Base-by-base conservation (phyloP, 2,888 invertebrate species). In the Hypomecis punctinalis region DNA sequence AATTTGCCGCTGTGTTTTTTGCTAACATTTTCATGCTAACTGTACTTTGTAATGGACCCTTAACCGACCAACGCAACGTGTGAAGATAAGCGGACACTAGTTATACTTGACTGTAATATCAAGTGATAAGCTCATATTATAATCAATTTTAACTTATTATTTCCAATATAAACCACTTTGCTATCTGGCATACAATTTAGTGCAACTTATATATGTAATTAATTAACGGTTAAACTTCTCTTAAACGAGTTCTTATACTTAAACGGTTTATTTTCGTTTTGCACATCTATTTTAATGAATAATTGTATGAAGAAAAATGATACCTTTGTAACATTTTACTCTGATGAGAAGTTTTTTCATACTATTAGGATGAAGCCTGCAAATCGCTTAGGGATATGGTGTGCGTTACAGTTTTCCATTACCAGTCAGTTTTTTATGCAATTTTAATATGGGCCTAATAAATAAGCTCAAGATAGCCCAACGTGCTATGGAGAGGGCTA, bases 21-120 rank as follows among this genome's bases (percentile, higher is more conserved):
- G n/a, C 10, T 55, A 4, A 37, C 6, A 6, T 47, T 56, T 47
- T 47, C 23, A 33, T 39, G 3, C 56, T 23, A n/a, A 47, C 47
- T 0, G 47, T 54, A 46, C 63, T 7, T 37, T 45, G 63, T 62
- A 69, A 67, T 67, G 57, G 63, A 36, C 56, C 47, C 56, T 13
- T 47, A 47, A 46, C 35, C 35, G 51, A 53, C 61, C 59, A 66
- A 69, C 64, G 71, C 59, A 67, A 69, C 64, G 71, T 69, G 69
- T 67, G 56, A 52, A 67, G 69, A 71, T 71, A 69, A 71, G 54
- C 63, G 52, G 36, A 57, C 13, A 52, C 55, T 66, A 67, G 63
- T 69, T 66, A 67, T 71, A 71, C 67, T 67, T 65, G 62, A 63
- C 40, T 67, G 47, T 66, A 69, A 69, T 69, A 60, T 64, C 55